A percentile compares a stretch with the other conserved stretches of the same genome.
Conservation (phyloP, 2,888 invertebrate species). For the Pollenia labialis region DNA sequence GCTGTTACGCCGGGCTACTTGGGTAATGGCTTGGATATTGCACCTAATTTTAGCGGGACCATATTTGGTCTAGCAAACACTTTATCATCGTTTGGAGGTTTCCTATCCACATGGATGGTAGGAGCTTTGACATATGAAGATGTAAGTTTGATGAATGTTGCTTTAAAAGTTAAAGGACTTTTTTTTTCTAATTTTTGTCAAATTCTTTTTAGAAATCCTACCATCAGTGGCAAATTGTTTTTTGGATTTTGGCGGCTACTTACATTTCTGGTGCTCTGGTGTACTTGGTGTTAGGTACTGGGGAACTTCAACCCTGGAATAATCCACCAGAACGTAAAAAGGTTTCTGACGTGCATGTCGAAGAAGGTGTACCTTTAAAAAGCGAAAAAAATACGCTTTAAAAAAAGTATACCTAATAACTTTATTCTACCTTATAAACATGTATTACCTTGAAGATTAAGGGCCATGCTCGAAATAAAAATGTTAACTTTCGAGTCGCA, state of each 20-base stretch:
- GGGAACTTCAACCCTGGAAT: slow-evolving; percentile 87
- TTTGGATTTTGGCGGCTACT: slow-evolving; percentile 90
- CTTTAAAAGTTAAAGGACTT: background rate
- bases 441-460: background rate
- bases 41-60: slow-evolving; percentile 94
- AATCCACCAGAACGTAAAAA: slow-evolving; percentile 82
- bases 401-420: slow-evolving; percentile 11
- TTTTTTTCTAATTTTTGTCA: background rate
- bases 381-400: slow-evolving; percentile 78
- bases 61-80: slow-evolving; percentile 96
- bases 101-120: slow-evolving; percentile 92
- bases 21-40: slow-evolving; percentile 93
- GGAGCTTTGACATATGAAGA: slow-evolving; percentile 90
- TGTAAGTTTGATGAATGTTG: slow-evolving; percentile 84
- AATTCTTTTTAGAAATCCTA: slow-evolving; percentile 87
- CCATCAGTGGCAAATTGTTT: slow-evolving; percentile 91
- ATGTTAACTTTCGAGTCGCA: too few relatives aligned
- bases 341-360: slow-evolving; percentile 76
- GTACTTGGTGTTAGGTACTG: slow-evolving; percentile 87
- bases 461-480: too few relatives aligned
- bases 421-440: slow-evolving; percentile 43
- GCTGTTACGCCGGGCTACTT: slow-evolving; percentile 94
- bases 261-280: slow-evolving; percentile 88
- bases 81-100: slow-evolving; percentile 92
- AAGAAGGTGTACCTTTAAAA: slow-evolving; percentile 84